Evolutionary conservation across 2,113 vertebrate genomes (phyloP), one percentile per base, ranked within the genome.

Genomic region (Apeltes quadracus): DNA sequence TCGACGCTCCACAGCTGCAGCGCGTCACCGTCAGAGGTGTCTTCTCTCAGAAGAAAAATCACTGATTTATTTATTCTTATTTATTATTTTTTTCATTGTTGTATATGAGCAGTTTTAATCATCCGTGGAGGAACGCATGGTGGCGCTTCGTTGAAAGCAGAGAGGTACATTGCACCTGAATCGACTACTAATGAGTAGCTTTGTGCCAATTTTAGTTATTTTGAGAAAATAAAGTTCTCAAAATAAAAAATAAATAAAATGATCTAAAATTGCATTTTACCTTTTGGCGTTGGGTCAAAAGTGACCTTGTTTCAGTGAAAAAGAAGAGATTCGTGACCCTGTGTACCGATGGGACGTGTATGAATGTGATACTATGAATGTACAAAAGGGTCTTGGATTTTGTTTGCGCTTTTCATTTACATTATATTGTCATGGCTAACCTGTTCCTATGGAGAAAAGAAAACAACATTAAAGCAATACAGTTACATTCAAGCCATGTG

Each of bases 381-480:
- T 88, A 88, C 78, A 84, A 72, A 80, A 78, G 81, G 83, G 79
- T 84, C 76, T 87, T 73, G 69, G 78, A 81, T 88, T 88, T 84
- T 83, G 70, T 91, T 87, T 90, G 84, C 56, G 76, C 80, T 88
- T 83, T 69, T 90, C 86, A 91, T 91, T 90, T 88, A 78, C 88
- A 85, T 93, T 84, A 76, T 88, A 82, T 79, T 90, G 90, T 89
- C 88, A 92, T 90, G 88, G 92, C 90, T 93, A 87, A 91, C 84
- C 84, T 91, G 89, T 92, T 92, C 83, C 84, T 86, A 76, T 83
- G 84, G 84, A 88, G 84, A 85, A 85, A 90, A 84, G 29, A 29
- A 89, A 89, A 87, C 84, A 86, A 61, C 88, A 93, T 91, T 91
- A 92, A 93, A 93, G 92, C 92, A 93, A 92, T 93, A 92, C 90